A percentile compares a stretch with the other conserved stretches of the same genome.
These are phyloP conservation scores for Acanthoscelides obtectus DNA, from an alignment of 2,888 invertebrate genomes.

Conservation along the genomic window DNA sequence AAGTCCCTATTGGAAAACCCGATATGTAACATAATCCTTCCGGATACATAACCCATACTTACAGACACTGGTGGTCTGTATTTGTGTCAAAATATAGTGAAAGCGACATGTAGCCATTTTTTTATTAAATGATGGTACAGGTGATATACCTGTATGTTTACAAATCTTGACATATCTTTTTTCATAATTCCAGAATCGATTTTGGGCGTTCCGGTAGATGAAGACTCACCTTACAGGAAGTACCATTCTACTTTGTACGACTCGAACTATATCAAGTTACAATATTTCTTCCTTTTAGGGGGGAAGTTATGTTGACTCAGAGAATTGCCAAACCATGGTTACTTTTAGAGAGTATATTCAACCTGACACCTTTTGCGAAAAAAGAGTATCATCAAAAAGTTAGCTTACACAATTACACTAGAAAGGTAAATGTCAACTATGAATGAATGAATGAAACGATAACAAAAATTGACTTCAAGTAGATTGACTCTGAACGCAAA, in stretches of 20 bases:
- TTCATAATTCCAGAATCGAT: slow-evolving; percentile 51
- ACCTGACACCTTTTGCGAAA: slow-evolving; percentile 49
- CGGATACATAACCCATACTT: no score
- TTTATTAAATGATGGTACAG: no score
- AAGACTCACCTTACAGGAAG: slow-evolving; percentile 56
- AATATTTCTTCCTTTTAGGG: slow-evolving; percentile 41
- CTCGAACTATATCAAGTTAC: slow-evolving; percentile 1
- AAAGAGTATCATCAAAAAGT: slow-evolving; percentile 52
- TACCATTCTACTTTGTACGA: slow-evolving; percentile 32
- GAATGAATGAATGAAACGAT: no score
- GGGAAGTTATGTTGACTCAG: slow-evolving; percentile 50
- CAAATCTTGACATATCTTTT: no score
- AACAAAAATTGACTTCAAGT: no score
- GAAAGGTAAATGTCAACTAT: slow-evolving; percentile 34
- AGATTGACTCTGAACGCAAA: no score
- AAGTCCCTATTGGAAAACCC: no score
- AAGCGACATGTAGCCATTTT: no score
- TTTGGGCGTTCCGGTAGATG: slow-evolving; percentile 48
- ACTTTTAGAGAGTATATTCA: slow-evolving; percentile 53
- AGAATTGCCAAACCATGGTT: slow-evolving; percentile 56
- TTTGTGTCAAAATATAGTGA: no score
- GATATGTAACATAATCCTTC: no score
- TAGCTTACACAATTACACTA: slow-evolving; percentile 48
- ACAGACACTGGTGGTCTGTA: no score
- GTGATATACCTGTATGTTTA: no score